phyloP scores from a whole-genome alignment of 2,888 invertebrate species.

The Aphodius sticticus region DNA sequence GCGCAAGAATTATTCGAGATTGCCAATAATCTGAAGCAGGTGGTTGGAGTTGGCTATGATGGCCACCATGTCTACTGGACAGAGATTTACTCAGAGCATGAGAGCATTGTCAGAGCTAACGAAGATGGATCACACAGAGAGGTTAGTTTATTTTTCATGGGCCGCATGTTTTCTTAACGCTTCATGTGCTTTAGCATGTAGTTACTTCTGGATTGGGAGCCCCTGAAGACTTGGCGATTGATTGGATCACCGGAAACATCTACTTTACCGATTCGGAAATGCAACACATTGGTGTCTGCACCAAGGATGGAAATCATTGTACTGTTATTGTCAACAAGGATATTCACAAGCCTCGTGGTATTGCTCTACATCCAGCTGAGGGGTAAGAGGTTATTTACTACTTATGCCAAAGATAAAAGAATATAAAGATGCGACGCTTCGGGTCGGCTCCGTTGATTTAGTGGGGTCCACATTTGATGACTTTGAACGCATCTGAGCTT shows the following conservation, averaged over 20 bases:
- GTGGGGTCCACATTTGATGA: too few relatives aligned
- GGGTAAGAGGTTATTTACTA: conserved; percentile 62
- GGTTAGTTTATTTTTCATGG: conserved; percentile 50
- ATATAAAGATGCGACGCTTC: too few relatives aligned
- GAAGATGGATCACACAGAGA: conserved; percentile 70
- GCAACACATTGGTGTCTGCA: conserved; percentile 78
- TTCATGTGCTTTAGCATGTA: conserved; percentile 46
- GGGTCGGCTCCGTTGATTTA: too few relatives aligned
- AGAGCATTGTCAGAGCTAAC: conserved; percentile 72
- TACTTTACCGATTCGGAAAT: conserved; percentile 81
- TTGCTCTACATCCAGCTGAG: conserved; percentile 72
- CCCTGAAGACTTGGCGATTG: conserved; percentile 79
- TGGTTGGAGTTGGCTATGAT: conserved; percentile 76
- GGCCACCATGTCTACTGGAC: conserved; percentile 81
- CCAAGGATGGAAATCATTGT: conserved; percentile 71
- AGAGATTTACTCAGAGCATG: conserved; percentile 73
- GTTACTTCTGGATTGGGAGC: conserved; percentile 73
- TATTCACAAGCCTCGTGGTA: conserved; percentile 72
- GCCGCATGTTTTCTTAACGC: conserved; percentile 6
- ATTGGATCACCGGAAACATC: conserved; percentile 81
- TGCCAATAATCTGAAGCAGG: conserved; percentile 64
- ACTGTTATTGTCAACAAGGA: conserved; percentile 68
- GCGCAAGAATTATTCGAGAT: conserved; percentile 63
- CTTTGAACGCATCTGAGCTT: too few relatives aligned
- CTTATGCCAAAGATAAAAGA: too few relatives aligned